These are phyloP conservation scores for Dolichallabes microphthalmus DNA, from an alignment of 2,113 vertebrate species.

Conservation along the genomic window DNA sequence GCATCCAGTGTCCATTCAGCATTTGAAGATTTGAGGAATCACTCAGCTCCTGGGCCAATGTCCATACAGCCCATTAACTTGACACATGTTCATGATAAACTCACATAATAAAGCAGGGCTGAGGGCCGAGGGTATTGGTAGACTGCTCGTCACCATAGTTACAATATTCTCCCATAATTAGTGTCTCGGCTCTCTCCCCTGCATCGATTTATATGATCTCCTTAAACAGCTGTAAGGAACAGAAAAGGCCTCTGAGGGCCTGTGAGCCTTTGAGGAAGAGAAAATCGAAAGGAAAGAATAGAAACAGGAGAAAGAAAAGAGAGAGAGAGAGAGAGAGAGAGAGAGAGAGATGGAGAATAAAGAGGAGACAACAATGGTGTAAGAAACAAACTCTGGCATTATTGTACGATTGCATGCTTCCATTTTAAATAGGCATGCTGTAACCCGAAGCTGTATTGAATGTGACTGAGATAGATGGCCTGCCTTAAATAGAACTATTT, in stretches of 20 bases:
- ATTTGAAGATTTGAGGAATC: constrained; percentile 24
- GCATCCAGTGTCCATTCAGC: background rate
- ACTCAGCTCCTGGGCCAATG: constrained; percentile 30
- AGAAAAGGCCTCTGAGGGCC: constrained; percentile 46
- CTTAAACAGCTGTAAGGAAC: constrained; percentile 54
- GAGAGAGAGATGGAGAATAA: constrained; percentile 24
- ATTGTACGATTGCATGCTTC: constrained; percentile 54
- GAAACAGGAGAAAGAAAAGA: constrained; percentile 23
- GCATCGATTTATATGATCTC: constrained; percentile 56
- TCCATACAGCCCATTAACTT: constrained; percentile 49
- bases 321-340: constrained; percentile 39
- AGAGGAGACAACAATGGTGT: constrained; percentile 50
- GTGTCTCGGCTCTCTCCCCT: constrained; percentile 46
- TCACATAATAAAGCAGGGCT: constrained; percentile 48
- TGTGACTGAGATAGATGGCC: constrained; percentile 67
- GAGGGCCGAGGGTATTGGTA: constrained; percentile 35
- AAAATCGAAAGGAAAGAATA: constrained; percentile 36
- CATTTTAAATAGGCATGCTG: constrained; percentile 60
- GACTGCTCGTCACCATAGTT: constrained; percentile 54
- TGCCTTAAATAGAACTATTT: constrained; percentile 65
- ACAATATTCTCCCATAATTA: constrained; percentile 56
- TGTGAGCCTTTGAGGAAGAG: constrained; percentile 35
- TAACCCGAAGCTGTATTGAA: constrained; percentile 55
- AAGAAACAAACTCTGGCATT: constrained; percentile 56
- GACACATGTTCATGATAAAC: constrained; percentile 52